Evolutionary conservation across 2,113 vertebrate species (phyloP), one percentile per base, ranked within the genome.

Genomic region (Heloderma charlesbogerti): DNA sequence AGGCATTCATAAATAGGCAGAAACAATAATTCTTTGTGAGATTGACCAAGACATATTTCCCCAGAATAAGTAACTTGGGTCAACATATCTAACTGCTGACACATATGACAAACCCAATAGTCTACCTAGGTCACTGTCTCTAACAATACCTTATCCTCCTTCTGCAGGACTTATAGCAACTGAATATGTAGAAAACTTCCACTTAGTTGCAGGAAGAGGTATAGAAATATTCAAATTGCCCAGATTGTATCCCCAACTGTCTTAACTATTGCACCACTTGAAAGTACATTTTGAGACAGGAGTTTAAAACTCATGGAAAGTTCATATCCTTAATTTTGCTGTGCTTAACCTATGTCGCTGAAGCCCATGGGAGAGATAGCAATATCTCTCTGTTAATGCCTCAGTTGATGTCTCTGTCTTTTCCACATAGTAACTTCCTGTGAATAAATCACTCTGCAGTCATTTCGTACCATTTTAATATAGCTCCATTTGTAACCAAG

Each of bases 401-500:
- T 2, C 9, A 1, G 82, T 88, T 75, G 1, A 37, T 25, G 40
- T 84, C 75, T 90, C 43, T 0, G 25, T 84, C 29, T 84, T 84
- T 89, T 66, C 60, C 43, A 90, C 29, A 3, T 90, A 29, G 15
- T 81, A 75, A 90, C 83, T 90, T 86, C 89, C 83, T 69, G 83
- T 79, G 66, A 85, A 34, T 80, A 86, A 90, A 37, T 51, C 43
- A 9, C 60, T 88, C 67, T 89, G 60, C 63, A 74, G 45, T 57
- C 86, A 6, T 31, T 84, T 89, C 34, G 77, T 87, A 51, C 71
- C 16, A 15, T 84, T 71, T 25, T 85, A 40, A 63, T 69, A n/a
- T 84, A 40, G 51, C 8, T 85, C 37, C 54, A n/a, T 22, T 43
- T 87, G 87, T 89, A 91, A 60, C 92, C 69, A 91, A 83, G 90